Base-by-base conservation (phyloP, 2,113 vertebrate genomes). In the Apteryx mantelli region DNA sequence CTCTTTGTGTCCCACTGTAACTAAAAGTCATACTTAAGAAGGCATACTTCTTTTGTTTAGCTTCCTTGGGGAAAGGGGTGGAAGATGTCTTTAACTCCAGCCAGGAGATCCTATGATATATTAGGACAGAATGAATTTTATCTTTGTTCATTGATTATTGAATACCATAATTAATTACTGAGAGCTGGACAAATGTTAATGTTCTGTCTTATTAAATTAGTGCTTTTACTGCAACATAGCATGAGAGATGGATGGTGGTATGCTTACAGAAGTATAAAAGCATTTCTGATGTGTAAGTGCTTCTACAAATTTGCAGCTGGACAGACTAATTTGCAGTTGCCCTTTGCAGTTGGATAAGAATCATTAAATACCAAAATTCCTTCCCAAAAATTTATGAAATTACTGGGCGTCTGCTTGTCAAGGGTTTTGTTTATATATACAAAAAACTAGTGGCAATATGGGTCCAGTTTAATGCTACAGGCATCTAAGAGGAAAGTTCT, bases 41-140 rank as follows among this genome's bases (percentile, higher is more conserved):
- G n/a, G 42, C 58, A 28, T 60, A 58, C 86, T 88, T 85, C 71
- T 94, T 85, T 92, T 36, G 55, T 94, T 94, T 96, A 76, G 86
- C 93, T 97, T 93, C 93, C 94, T 65, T 88, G 90, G 88, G 90
- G 93, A 96, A 81, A 38, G 77, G 38, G 46, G 68, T 89, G 83
- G 91, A 93, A 95, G 94, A 89, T 82, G 50, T 75, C 46, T 89
- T 89, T 40, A 85, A 79, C 56, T 82, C 66, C 13, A 74, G 69
- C 86, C 80, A 93, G 83, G 61, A 84, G 78, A 89, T 36, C 50
- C 86, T 71, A 60, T 21, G 53, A 93, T 77, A 74, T 40, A 36
- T n/a, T 4, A 25, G 44, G 56, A 34, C 5, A 56, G 90, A 82
- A 64, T 32, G 24, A 69, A 73, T 94, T 94, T 88, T 70, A 61